Percentiles rank a stretch among this genome's conserved stretches.
Evolutionary conservation across 2,888 invertebrate species (phyloP).

Genomic region (Leucoma salicis): DNA sequence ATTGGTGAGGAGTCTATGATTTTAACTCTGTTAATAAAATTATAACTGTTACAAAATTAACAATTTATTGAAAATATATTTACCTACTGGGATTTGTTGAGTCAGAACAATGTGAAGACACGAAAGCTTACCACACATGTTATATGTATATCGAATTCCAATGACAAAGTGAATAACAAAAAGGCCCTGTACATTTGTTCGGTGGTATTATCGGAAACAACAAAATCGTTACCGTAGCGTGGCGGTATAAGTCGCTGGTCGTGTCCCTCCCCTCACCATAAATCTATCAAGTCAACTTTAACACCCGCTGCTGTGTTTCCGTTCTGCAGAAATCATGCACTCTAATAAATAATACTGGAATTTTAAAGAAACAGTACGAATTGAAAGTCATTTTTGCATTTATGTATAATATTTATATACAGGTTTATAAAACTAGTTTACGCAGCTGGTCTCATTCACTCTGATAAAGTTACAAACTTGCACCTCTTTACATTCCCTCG

Average conservation of each 20-base stretch:
- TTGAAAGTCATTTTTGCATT: constrained; percentile 1
- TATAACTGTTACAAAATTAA: too few species aligned
- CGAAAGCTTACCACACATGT: neutral
- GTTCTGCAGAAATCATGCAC: constrained; percentile 19
- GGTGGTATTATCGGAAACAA: constrained; percentile 12
- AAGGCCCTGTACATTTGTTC: constrained; percentile 7
- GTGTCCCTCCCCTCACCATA: constrained; percentile 48
- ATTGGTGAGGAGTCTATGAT: too few species aligned
- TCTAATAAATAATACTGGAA: constrained; percentile 16
- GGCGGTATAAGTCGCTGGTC: constrained; percentile 38
- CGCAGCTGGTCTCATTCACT: too few species aligned
- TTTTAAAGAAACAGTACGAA: constrained; percentile 9
- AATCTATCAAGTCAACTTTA: constrained; percentile 54
- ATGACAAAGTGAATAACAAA: constrained; percentile 8
- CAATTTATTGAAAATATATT: too few species aligned
- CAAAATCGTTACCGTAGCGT: constrained; percentile 9
- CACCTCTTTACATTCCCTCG: too few species aligned
- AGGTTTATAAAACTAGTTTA: neutral
- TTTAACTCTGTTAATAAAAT: too few species aligned
- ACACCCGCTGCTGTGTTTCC: constrained; percentile 41
- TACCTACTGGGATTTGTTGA: too few species aligned
- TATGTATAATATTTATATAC: neutral
- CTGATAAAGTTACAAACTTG: too few species aligned
- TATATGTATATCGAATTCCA: constrained; percentile 1
- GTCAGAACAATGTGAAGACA: neutral